phyloP scores from a whole-genome alignment of 2,113 vertebrate species.

The Melanocharis versteri region DNA sequence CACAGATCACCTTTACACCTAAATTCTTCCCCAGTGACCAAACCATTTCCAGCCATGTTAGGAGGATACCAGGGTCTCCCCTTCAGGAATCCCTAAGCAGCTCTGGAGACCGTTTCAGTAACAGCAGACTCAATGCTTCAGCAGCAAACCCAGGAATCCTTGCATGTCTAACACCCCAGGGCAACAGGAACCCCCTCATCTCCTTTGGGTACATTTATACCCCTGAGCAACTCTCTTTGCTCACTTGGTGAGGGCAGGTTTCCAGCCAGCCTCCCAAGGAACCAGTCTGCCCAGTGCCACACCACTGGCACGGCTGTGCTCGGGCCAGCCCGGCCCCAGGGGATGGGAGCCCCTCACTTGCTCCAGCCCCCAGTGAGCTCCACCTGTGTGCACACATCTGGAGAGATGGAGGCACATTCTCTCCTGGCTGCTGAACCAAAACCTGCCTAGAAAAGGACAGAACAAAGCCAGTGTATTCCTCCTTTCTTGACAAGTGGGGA shows the following conservation, averaged over 20 bases:
- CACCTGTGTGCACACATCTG: not conserved
- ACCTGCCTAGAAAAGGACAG: not conserved
- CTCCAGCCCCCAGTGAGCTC: not conserved
- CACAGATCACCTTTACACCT: not conserved
- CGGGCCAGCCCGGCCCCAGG: rapidly evolving
- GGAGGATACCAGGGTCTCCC: not conserved
- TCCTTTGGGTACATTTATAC: not conserved
- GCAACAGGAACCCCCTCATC: not conserved
- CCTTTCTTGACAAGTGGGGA: not conserved
- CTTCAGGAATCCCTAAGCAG: not conserved
- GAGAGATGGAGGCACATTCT: not conserved
- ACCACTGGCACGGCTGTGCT: not conserved
- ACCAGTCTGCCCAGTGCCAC: not conserved
- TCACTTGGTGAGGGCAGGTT: not conserved
- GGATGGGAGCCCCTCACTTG: not conserved
- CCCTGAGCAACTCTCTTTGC: not conserved
- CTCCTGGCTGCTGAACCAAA: not conserved
- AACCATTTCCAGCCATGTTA: not conserved
- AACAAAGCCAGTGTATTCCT: not conserved
- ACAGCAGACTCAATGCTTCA: not conserved
- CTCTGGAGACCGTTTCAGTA: not conserved
- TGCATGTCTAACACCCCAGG: not conserved
- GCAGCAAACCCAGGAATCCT: not conserved
- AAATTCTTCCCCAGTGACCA: not conserved
- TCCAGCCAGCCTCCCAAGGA: not conserved